Conservation (phyloP, 2,797 vertebrate species). For the Gadopsis bispinosus region DNA sequence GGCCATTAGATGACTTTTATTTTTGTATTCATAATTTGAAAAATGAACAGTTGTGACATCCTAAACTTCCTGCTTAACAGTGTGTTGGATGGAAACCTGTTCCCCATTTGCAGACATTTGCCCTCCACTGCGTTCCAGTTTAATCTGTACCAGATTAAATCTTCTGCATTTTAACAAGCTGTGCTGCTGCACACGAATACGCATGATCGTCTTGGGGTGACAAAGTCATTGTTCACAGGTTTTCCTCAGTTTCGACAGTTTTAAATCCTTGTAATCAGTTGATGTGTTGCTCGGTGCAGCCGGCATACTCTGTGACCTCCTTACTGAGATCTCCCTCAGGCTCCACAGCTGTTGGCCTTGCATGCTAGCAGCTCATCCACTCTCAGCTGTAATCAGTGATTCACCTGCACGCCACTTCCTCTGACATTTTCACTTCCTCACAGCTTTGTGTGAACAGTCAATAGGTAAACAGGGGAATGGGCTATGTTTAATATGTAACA, state of each 20-base stretch:
- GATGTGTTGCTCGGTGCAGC: slow-evolving; percentile 22
- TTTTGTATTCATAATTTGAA: not conserved
- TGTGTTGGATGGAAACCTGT: not conserved
- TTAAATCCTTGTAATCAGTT: slow-evolving; percentile 16
- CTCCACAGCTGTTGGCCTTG: slow-evolving; percentile 75
- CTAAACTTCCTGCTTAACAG: not conserved
- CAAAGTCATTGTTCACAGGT: slow-evolving; percentile 1
- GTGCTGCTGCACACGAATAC: not conserved
- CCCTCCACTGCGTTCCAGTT: not conserved
- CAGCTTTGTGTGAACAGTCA: slow-evolving; percentile 65
- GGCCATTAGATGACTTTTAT: not conserved
- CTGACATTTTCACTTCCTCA: slow-evolving; percentile 69
- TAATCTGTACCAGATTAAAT: not conserved
- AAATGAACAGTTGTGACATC: too few relatives aligned
- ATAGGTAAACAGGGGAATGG: slow-evolving; percentile 62
- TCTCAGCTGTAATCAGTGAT: slow-evolving; percentile 80
- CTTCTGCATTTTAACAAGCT: not conserved
- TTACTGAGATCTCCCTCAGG: slow-evolving; percentile 51
- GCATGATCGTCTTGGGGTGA: not conserved
- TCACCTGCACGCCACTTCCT: slow-evolving; percentile 77
- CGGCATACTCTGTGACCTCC: slow-evolving; percentile 51
- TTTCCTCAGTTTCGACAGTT: not conserved
- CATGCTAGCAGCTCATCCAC: slow-evolving; percentile 78
- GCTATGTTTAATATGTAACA: slow-evolving; percentile 59
- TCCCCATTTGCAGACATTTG: not conserved